These are phyloP conservation scores for Samia ricini DNA, from an alignment of 1,140 invertebrate genomes.

Conservation along the genomic window DNA sequence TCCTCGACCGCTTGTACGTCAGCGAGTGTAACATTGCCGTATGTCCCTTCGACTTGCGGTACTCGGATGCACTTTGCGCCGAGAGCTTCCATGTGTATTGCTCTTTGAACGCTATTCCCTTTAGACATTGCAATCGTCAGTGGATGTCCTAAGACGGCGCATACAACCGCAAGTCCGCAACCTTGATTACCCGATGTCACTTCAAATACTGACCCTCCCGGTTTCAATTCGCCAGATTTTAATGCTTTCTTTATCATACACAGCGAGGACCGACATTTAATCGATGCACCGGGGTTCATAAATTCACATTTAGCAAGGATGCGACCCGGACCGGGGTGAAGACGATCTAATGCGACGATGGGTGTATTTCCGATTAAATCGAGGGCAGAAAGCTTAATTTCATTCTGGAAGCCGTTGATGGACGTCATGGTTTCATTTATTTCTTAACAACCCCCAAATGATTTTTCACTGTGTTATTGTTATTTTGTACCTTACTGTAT, in stretches of 20 bases:
- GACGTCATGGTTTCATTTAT: neutral
- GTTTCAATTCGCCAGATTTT: conserved; percentile 47
- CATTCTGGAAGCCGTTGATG: conserved; percentile 23
- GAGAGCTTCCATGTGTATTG: conserved; percentile 66
- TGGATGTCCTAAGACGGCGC: conserved; percentile 57
- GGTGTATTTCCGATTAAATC: conserved; percentile 67
- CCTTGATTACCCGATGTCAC: conserved; percentile 69
- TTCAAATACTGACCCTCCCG: conserved; percentile 52
- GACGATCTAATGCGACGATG: conserved; percentile 57
- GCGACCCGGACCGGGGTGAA: conserved; percentile 56
- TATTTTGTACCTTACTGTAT: neutral
- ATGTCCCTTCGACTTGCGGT: conserved; percentile 63
- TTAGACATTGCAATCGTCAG: conserved; percentile 62
- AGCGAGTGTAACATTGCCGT: conserved; percentile 61
- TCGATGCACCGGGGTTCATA: conserved; percentile 67
- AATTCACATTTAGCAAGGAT: conserved; percentile 68
- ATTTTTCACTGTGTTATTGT: neutral
- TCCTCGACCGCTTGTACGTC: conserved; percentile 57
- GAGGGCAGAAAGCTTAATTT: conserved; percentile 61
- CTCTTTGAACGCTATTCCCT: conserved; percentile 63
- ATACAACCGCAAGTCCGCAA: conserved; percentile 63
- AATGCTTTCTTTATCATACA: conserved; percentile 55
- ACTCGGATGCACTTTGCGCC: conserved; percentile 61
- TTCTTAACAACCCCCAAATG: neutral
- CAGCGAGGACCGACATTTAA: conserved; percentile 62